Evolutionary conservation across 2,797 vertebrate species (phyloP), one percentile per base, ranked within the genome.

Genomic region (Galago senegalensis): DNA sequence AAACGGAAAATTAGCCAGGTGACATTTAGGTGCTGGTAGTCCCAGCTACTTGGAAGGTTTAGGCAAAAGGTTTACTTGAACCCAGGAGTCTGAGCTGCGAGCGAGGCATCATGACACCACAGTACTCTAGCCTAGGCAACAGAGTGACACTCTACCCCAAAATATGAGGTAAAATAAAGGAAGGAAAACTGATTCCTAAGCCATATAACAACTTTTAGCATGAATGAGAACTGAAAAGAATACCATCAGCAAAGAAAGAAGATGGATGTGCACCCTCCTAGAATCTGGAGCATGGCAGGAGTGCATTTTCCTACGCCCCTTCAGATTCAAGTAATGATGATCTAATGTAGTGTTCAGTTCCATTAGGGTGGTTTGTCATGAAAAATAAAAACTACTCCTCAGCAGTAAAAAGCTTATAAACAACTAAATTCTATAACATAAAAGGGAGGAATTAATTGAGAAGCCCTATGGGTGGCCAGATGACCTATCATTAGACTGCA

Each of bases 301-400:
- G 65, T 6, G 13, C 9, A 77, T 46, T 60, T 56, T 79, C 86
- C 73, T 37, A 53, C 12, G 56, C 16, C 56, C 34, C 73, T 60
- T 81, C 65, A 67, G 21, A 81, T 46, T 31, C 29, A 27, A 89
- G n/a, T 49, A 73, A 69, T 10, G 56, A 86, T 17, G 5, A 60
- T 10, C 60, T 61, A 70, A 31, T 1, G 21, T 11, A 65, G 61
- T 14, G 23, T 37, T 73, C 31, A 43, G 6, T 84, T 65, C 53
- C 25, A 81, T 43, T 3, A 90, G 40, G 7, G 11, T 40, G n/a
- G 63, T 61, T 29, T 82, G 7, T 69, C 60, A 94, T 67, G 58
- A 94, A 72, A 89, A 21, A 88, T 14, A 70, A 34, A 96, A 63
- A n/a, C 34, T 60, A 89, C 25, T n/a, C 31, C 40, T 96, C 34